Base-by-base conservation (phyloP, 2,888 invertebrate species). In the Cyaniris semiargus region DNA sequence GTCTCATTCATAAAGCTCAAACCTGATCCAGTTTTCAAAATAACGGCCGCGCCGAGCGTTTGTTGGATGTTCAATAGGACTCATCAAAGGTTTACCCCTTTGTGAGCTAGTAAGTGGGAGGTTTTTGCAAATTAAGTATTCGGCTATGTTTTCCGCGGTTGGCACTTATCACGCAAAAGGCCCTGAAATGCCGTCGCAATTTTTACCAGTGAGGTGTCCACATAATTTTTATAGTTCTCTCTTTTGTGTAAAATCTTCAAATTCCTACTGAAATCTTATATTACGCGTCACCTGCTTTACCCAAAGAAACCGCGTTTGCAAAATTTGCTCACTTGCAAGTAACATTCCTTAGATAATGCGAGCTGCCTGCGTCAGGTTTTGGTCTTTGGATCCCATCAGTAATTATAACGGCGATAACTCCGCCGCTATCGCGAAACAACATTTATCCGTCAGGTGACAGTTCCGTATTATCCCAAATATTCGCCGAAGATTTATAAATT, bases 1-100 rank as follows among this genome's bases (percentile, higher is more conserved):
- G 87, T 87, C 92, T 89, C 92, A 92, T 92, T 92, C 92, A 92
- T 92, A 91, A 91, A 90, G 18, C 89, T 56, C 76, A 58, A 72
- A 76, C 71, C 76, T 72, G 76, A 72, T 76, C 76, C 76, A 76
- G 72, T 56, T 58, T 76, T 76, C 38, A 56, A 76, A 76, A 76
- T 76, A 76, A 76, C 76, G 76, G 58, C 76, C 53, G 70, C 48
- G 31, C 31, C 15, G 53, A n/a, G 34, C 34, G 38, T 76, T 71
- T 72, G 31, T 56, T 38, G 56, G n/a, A 27, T 21, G 18, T 38
- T 60, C 23, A 38, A 38, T 70, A 53, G 60, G 27, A 60, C 70
- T 18, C 18, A 13, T 44, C 8, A 48, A 27, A 31, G 75, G 53
- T 5, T 53, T 60, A 60, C 10, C 23, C 27, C 27, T 27, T 66